Evolutionary conservation across 2,113 vertebrate genomes (phyloP).

Genomic region (Oncorhynchus gorbuscha): DNA sequence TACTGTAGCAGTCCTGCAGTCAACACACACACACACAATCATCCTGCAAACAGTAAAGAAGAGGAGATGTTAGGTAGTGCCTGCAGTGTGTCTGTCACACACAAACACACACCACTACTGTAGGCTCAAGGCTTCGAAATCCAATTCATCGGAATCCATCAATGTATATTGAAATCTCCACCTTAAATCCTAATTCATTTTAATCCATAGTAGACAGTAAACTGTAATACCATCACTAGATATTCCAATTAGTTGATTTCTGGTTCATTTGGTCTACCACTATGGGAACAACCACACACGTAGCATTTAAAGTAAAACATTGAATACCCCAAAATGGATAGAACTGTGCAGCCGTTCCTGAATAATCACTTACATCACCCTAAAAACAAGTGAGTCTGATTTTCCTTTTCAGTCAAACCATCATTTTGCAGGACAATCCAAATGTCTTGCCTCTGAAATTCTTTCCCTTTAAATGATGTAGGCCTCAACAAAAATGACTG

Average conservation of each 20-base stretch:
- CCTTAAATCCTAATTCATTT: not conserved
- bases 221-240: not conserved
- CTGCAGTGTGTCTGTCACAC: not conserved
- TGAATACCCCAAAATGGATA: too few relatives aligned
- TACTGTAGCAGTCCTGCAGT: constrained; percentile 16
- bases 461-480: too few relatives aligned
- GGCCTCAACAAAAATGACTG: too few relatives aligned
- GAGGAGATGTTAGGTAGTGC: not conserved
- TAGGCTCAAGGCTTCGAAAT: not conserved
- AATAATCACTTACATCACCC: too few relatives aligned
- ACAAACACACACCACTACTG: not conserved
- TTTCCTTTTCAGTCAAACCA: not conserved
- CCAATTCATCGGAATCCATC: not conserved
- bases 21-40: not conserved
- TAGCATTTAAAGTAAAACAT: too few relatives aligned
- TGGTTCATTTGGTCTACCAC: not conserved
- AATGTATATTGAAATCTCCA: not conserved
- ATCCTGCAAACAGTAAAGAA: not conserved
- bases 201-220: not conserved
- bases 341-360: too few relatives aligned
- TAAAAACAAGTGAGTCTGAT: not conserved
- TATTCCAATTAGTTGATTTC: not conserved
- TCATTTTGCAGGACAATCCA: not conserved
- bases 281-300: not conserved
- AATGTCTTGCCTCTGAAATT: too few relatives aligned